Conservation (phyloP, 2,797 vertebrate species). For the Esox lucius region DNA sequence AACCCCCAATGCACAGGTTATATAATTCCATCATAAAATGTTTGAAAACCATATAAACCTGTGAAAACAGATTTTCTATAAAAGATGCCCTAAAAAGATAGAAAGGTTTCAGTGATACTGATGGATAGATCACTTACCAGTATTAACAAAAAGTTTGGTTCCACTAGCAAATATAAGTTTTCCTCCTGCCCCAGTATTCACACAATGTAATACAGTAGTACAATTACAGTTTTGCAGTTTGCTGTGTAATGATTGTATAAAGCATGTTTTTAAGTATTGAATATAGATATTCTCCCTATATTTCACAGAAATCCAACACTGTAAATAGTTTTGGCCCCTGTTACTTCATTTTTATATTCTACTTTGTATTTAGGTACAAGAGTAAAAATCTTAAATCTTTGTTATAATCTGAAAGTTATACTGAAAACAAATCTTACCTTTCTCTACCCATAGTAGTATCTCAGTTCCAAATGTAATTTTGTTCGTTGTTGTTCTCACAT, state of each 20-base stretch:
- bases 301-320: neutral
- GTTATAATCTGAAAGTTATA: neutral
- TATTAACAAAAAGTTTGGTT: conserved; percentile 22
- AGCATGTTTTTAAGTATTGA: no score
- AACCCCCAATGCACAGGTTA: neutral
- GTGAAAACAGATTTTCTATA: neutral
- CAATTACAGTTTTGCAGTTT: conserved; percentile 12
- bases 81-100: neutral
- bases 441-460: neutral
- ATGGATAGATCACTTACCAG: conserved; percentile 26
- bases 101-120: neutral
- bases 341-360: neutral
- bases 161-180: conserved; percentile 31
- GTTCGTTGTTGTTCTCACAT: neutral
- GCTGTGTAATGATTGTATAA: neutral
- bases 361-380: neutral
- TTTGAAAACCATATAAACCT: neutral
- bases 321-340: neutral
- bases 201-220: conserved; percentile 19
- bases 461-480: neutral
- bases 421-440: neutral
- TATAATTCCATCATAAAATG: neutral
- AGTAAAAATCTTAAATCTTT: neutral
- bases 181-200: conserved; percentile 15
- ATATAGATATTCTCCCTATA: neutral